Percentiles rank a stretch among this genome's conserved stretches.
phyloP scores from a whole-genome alignment of 2,113 vertebrate genomes.

The Coturnix japonica region DNA sequence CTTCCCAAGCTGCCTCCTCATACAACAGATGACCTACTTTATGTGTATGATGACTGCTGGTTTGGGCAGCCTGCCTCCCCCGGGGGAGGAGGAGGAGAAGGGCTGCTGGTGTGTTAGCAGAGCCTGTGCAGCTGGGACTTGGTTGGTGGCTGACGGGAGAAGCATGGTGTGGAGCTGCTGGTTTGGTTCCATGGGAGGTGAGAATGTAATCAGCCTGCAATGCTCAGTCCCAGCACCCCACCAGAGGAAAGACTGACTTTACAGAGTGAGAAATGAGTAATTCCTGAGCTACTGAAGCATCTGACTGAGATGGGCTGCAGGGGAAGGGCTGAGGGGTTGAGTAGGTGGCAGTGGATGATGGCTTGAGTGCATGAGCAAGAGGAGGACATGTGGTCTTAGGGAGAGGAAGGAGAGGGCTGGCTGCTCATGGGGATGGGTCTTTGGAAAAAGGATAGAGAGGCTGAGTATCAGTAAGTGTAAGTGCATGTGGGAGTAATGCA shows the following conservation, averaged over 20 bases:
- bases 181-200: neutral
- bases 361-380: neutral
- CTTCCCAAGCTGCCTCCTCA: neutral
- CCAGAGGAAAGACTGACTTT: neutral
- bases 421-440: rapidly evolving
- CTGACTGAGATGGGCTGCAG: rapidly evolving
- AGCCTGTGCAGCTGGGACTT: constrained; percentile 1
- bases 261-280: neutral
- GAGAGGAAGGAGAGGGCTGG: neutral
- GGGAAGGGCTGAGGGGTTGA: neutral
- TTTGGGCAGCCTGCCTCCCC: constrained; percentile 20
- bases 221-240: neutral
- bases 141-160: neutral
- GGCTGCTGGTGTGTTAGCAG: neutral
- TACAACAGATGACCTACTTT: constrained; percentile 62
- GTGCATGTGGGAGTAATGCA: neutral
- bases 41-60: constrained; percentile 2
- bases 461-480: neutral
- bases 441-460: neutral
- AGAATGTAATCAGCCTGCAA: constrained; percentile 15
- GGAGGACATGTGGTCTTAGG: neutral
- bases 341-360: rapidly evolving
- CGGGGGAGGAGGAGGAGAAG: neutral
- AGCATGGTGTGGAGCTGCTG: neutral
- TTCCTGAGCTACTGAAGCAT: neutral